Percentiles rank a stretch among this genome's conserved stretches.
These are phyloP conservation scores for Plebejus anna DNA, from an alignment of 2,888 invertebrate genomes.

Conservation along the genomic window DNA sequence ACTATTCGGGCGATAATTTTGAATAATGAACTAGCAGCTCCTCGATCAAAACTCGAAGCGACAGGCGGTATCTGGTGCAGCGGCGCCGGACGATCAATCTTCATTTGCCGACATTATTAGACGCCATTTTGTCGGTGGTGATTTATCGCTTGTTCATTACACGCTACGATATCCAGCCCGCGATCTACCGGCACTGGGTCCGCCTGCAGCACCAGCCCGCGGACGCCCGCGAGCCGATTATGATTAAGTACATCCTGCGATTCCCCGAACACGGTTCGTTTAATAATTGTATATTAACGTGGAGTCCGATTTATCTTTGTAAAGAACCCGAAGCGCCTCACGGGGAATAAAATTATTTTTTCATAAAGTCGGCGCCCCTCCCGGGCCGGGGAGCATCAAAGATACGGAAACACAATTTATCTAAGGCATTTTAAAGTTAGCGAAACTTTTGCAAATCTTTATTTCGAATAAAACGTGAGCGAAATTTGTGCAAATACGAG, in stretches of 20 bases:
- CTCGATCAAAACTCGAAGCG: slow-evolving; percentile 14
- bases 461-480: slow-evolving; percentile 7
- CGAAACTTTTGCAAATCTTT: slow-evolving; percentile 4
- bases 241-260: background rate
- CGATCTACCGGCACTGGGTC: background rate
- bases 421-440: slow-evolving; percentile 9
- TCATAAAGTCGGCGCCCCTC: slow-evolving; percentile 7
- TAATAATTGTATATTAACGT: slow-evolving; percentile 8
- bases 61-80: slow-evolving; percentile 17
- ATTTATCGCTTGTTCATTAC: slow-evolving; percentile 20
- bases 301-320: slow-evolving; percentile 2
- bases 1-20: background rate
- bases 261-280: background rate
- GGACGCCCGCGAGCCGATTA: background rate
- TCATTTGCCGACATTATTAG: slow-evolving; percentile 28
- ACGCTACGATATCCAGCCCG: background rate
- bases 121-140: slow-evolving; percentile 25
- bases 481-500: slow-evolving; percentile 5
- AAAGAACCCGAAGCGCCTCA: background rate
- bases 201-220: background rate
- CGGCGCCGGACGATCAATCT: slow-evolving; percentile 24
- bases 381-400: background rate
- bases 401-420: slow-evolving; percentile 15
- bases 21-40: slow-evolving; percentile 17
- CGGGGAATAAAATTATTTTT: slow-evolving; percentile 8